Percentiles rank a stretch among this genome's conserved stretches.
These are phyloP conservation scores for Conopomorpha cramerella DNA, from an alignment of 1,140 invertebrate genomes.

Conservation along the genomic window DNA sequence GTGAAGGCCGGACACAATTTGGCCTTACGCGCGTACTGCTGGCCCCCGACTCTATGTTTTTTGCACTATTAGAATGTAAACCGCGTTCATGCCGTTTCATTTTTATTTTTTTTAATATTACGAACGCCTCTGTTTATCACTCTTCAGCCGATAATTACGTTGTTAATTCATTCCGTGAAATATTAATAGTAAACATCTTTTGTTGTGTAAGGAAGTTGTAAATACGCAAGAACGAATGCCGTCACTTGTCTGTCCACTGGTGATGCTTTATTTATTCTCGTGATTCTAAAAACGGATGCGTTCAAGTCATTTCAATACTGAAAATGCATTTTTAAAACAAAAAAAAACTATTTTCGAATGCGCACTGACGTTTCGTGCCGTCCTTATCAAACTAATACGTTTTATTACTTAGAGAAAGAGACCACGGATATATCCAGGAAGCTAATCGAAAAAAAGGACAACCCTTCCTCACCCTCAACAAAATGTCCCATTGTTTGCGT, in stretches of 20 bases:
- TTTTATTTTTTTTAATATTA: too few relatives aligned
- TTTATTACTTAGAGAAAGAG: too few relatives aligned
- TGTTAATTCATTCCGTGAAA: slow-evolving; percentile 11
- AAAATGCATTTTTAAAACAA: slow-evolving; percentile 44
- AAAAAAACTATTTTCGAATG: slow-evolving; percentile 25
- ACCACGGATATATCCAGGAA: slow-evolving; percentile 33
- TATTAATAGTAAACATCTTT: slow-evolving; percentile 13
- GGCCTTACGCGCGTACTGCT: too few relatives aligned
- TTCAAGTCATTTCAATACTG: slow-evolving; percentile 50
- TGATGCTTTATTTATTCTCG: slow-evolving; percentile 36
- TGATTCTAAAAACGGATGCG: slow-evolving; percentile 51
- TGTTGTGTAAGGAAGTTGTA: slow-evolving; percentile 40
- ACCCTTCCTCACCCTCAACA: slow-evolving; percentile 53
- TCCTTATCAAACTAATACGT: too few relatives aligned
- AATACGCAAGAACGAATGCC: slow-evolving; percentile 29
- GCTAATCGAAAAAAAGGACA: slow-evolving; percentile 49
- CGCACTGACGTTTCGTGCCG: too few relatives aligned
- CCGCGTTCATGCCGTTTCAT: too few relatives aligned
- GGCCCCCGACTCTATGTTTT: too few relatives aligned
- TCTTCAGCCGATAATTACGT: slow-evolving; percentile 3
- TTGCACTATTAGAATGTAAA: too few relatives aligned
- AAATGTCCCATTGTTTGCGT: slow-evolving; percentile 40
- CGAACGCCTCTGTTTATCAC: too few relatives aligned
- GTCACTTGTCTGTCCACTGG: slow-evolving; percentile 9
- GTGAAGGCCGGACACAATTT: slow-evolving; percentile 33